A percentile compares a stretch with the other conserved stretches of the same genome.
These are phyloP conservation scores for Coptotermes formosanus DNA, from an alignment of 1,140 invertebrate species.

Conservation along the genomic window DNA sequence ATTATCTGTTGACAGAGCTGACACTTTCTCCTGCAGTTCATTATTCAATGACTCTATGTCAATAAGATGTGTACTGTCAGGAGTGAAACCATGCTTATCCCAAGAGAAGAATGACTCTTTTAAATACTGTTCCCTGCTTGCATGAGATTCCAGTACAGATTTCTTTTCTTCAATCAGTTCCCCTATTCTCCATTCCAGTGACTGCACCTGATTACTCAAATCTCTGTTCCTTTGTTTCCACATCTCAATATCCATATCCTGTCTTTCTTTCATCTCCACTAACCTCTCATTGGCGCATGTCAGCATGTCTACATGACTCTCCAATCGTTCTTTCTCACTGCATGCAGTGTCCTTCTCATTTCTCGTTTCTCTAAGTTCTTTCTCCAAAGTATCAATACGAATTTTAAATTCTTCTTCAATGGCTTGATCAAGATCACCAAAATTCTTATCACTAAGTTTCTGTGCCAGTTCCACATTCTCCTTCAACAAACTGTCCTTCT, in stretches of 20 bases:
- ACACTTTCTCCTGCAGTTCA: constrained; percentile 32
- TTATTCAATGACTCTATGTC: constrained; percentile 25
- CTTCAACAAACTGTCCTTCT: constrained; percentile 50
- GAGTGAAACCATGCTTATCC: neutral
- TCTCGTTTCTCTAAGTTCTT: constrained; percentile 58
- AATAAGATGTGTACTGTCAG: constrained; percentile 34
- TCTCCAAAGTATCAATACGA: constrained; percentile 64
- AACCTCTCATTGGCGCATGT: constrained; percentile 74
- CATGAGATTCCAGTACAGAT: neutral
- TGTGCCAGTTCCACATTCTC: constrained; percentile 41
- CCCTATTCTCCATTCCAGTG: constrained; percentile 45
- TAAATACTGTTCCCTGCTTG: too few relatives aligned
- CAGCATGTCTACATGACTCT: constrained; percentile 71
- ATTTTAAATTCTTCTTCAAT: constrained; percentile 72
- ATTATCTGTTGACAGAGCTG: constrained; percentile 34
- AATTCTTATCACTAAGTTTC: constrained; percentile 53
- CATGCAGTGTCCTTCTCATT: constrained; percentile 58
- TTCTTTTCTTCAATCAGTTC: constrained; percentile 59
- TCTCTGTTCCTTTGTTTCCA: constrained; percentile 69
- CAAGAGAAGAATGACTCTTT: neutral
- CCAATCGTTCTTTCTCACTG: constrained; percentile 62
- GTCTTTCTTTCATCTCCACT: constrained; percentile 74
- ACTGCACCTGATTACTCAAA: constrained; percentile 55
- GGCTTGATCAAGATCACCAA: constrained; percentile 66
- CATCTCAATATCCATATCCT: constrained; percentile 67